Evolutionary conservation across 2,797 vertebrate species (phyloP).

Genomic region (Erethizon dorsatum): DNA sequence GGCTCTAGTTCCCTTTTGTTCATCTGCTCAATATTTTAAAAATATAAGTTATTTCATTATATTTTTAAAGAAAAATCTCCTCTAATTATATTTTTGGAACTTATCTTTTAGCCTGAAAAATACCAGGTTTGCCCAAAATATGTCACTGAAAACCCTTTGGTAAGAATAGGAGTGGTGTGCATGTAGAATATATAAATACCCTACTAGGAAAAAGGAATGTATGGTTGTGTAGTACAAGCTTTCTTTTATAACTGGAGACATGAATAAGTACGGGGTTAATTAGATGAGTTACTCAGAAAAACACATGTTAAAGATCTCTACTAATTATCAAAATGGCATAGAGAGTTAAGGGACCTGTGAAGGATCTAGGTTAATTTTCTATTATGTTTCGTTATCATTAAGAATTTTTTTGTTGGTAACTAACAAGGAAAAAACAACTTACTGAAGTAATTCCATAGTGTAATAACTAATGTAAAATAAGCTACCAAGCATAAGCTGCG

Average conservation of each 20-base stretch:
- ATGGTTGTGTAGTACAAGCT: background rate
- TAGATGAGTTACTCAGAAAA: background rate
- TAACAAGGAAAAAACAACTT: background rate
- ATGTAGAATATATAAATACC: background rate
- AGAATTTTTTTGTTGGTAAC: background rate
- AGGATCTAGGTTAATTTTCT: background rate
- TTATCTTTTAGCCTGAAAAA: background rate
- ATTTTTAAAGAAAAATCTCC: background rate
- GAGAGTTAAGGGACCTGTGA: background rate
- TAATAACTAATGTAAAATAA: constrained; percentile 14
- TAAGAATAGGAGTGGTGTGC: background rate
- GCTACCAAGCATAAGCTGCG: background rate
- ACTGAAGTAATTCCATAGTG: background rate
- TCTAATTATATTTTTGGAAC: background rate
- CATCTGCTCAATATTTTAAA: background rate
- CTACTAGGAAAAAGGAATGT: background rate
- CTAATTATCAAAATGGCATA: background rate
- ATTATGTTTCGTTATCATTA: background rate
- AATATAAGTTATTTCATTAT: background rate
- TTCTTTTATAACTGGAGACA: background rate
- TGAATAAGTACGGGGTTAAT: background rate
- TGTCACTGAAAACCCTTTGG: background rate
- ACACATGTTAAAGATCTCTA: background rate
- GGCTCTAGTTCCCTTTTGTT: background rate
- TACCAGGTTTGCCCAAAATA: background rate